Evolutionary conservation across 2,888 invertebrate genomes (phyloP), one percentile per base, ranked within the genome.

Genomic region (Alentia gelatinosa): DNA sequence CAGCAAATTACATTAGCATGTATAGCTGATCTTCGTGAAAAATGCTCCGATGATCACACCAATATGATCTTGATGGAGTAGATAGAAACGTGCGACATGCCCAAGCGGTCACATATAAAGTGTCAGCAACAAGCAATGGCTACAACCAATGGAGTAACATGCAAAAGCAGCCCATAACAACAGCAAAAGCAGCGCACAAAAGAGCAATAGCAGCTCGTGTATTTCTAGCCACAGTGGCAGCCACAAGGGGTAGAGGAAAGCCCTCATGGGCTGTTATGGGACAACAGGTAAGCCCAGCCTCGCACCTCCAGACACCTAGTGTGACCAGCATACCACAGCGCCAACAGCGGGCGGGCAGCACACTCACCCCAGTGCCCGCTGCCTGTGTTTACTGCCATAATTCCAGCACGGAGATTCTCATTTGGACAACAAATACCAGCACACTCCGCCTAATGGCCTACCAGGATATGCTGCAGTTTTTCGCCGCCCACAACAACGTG

Each of bases 351-450:
- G 7, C 79, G 37, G 3, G 3, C 79, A 12, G 39, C 39, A 7
- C 74, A 74, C 74, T 33, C 74, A 79, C 79, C 35, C 12, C 37
- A 37, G 37, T 7, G 23, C 79, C 79, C 79, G n/a, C 56, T 56
- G 56, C 19, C 56, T 19, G 12, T 79, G 79, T 79, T 79, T 79
- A 79, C 39, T 35, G 79, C 79, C 79, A 79, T 79, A 35, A 79
- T 39, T 39, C 39, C 19, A 19, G 19, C 19, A 39, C 39, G 39
- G 37, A 79, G 79, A 35, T 79, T 19, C 79, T 79, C 79, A 79
- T 79, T 79, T 39, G 79, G 37, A 35, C 79, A 39, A 79, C 79
- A 79, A 79, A 79, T 79, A 79, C 79, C 79, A 35, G 37, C 79
- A 39, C 79, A 79, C 79, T 35, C 79, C 79, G 37, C 39, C 79